phyloP scores from a whole-genome alignment of 2,888 invertebrate species.

The Pterostichus madidus region DNA sequence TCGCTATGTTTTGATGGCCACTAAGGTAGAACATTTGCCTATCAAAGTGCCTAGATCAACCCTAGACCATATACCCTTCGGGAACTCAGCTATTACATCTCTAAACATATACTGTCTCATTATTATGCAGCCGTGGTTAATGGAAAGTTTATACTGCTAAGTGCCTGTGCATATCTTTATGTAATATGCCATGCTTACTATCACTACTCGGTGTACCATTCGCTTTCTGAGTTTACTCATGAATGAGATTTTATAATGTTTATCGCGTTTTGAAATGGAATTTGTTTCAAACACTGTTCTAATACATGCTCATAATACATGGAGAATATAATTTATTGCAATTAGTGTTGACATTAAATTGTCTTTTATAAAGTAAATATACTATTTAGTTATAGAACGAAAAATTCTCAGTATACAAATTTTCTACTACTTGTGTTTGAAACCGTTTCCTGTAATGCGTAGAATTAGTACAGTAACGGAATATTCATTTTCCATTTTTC shows the following conservation, averaged over 20 bases:
- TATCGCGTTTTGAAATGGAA: constrained; percentile 4
- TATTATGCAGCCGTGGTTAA: constrained; percentile 63
- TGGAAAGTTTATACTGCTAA: constrained; percentile 65
- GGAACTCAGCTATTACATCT: constrained; percentile 62
- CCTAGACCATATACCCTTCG: constrained; percentile 58
- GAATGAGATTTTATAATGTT: constrained; percentile 23
- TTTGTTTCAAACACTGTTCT: constrained; percentile 11
- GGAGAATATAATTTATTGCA: no score
- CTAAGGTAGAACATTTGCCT: constrained; percentile 63
- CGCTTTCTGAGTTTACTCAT: constrained; percentile 31
- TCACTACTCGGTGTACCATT: background rate
- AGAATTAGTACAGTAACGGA: no score
- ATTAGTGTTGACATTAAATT: no score
- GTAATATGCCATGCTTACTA: constrained; percentile 44
- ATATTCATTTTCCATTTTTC: no score
- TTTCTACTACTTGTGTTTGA: no score
- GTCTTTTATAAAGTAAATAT: no score
- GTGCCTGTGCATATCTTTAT: constrained; percentile 63
- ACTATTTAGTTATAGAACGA: no score
- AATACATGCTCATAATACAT: background rate
- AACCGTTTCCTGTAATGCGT: no score
- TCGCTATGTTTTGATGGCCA: constrained; percentile 63
- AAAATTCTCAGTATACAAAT: no score
- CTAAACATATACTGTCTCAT: constrained; percentile 62
- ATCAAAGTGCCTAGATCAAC: constrained; percentile 65